Conservation (phyloP, 92 coral and sea anemone genomes). For the Palythoa heliodiscus region DNA sequence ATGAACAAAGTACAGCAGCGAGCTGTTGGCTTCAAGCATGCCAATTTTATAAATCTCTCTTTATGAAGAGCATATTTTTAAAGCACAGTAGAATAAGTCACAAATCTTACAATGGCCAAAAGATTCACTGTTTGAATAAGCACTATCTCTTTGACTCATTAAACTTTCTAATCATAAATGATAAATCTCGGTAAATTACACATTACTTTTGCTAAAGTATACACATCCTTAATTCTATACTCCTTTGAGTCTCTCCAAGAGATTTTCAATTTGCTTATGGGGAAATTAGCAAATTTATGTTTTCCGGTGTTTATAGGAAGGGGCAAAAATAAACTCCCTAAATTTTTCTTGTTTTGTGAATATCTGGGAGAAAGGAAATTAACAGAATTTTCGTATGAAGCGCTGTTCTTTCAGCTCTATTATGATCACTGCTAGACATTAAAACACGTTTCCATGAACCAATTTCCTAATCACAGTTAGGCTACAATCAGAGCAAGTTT, state of each 20-base stretch:
- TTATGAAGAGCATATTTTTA: slow-evolving; percentile 38
- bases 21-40: slow-evolving; percentile 50
- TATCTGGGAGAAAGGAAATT: slow-evolving; percentile 45
- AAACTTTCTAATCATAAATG: slow-evolving; percentile 53
- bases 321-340: slow-evolving; percentile 54
- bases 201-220: slow-evolving; percentile 54
- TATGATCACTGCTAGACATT: slow-evolving; percentile 32
- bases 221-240: slow-evolving; percentile 53
- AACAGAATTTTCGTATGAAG: slow-evolving; percentile 33
- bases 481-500: neutral
- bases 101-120: slow-evolving; percentile 44
- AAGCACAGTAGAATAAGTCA: neutral
- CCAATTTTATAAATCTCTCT: slow-evolving; percentile 28
- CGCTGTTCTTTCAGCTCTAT: slow-evolving; percentile 23
- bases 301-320: slow-evolving; percentile 64
- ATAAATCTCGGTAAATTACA: slow-evolving; percentile 63
- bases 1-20: slow-evolving; percentile 57
- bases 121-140: slow-evolving; percentile 47
- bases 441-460: slow-evolving; percentile 28
- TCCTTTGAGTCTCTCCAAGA: slow-evolving; percentile 48
- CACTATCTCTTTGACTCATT: slow-evolving; percentile 50
- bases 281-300: slow-evolving; percentile 63
- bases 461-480: slow-evolving; percentile 40
- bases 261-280: slow-evolving; percentile 63
- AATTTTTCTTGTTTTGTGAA: slow-evolving; percentile 53